phyloP scores from a whole-genome alignment of 2,888 invertebrate species.

The Drosophila neotestacea region DNA sequence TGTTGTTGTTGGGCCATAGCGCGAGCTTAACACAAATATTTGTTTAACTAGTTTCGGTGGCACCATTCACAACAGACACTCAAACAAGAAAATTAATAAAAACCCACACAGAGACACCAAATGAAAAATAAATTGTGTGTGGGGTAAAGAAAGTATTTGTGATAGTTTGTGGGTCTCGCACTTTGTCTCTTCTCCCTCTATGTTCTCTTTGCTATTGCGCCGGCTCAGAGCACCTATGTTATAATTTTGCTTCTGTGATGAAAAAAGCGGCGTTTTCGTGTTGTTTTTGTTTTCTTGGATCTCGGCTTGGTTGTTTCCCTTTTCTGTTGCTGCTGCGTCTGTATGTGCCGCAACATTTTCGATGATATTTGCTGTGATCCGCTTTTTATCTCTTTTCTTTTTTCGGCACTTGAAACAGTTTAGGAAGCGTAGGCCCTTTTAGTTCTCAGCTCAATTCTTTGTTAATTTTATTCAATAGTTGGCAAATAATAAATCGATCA shows the following conservation, averaged over 20 bases:
- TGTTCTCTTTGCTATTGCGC: conserved; percentile 16
- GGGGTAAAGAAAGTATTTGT: conserved; percentile 31
- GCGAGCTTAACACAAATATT: conserved; percentile 68
- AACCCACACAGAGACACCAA: conserved; percentile 26
- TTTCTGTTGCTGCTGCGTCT: conserved; percentile 32
- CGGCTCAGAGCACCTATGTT: conserved; percentile 26
- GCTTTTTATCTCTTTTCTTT: conserved; percentile 9
- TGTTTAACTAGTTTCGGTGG: conserved; percentile 55
- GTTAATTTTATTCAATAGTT: background rate
- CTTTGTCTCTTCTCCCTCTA: conserved; percentile 11
- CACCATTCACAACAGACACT: conserved; percentile 38
- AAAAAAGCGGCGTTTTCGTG: conserved; percentile 37
- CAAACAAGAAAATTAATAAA: conserved; percentile 20
- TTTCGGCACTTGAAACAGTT: conserved; percentile 22
- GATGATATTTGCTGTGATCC: conserved; percentile 31
- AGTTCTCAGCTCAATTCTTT: conserved; percentile 11
- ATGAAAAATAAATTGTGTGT: conserved; percentile 14
- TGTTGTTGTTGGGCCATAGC: conserved; percentile 73
- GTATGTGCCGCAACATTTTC: conserved; percentile 62
- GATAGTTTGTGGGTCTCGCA: conserved; percentile 25
- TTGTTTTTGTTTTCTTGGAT: conserved; percentile 22
- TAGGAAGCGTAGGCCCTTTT: conserved; percentile 17
- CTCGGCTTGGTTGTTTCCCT: conserved; percentile 19
- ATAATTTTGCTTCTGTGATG: conserved; percentile 30
- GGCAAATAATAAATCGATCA: background rate